Base-by-base conservation (phyloP, 2,113 vertebrate species). In the Phalacrocorax pelagicus region DNA sequence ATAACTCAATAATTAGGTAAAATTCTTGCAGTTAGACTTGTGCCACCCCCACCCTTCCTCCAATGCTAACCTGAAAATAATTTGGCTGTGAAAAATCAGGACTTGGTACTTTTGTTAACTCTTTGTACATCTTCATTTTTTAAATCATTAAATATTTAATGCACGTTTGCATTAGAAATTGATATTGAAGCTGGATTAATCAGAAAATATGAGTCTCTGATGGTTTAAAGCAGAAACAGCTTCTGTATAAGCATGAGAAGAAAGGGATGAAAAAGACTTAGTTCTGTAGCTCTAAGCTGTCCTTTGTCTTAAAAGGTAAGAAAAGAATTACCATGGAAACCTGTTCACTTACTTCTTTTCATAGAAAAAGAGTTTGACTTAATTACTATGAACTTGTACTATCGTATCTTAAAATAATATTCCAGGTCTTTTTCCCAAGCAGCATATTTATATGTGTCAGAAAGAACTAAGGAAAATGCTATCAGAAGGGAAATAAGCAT, bases 241-340 rank as follows among this genome's bases (percentile, higher is more conserved):
- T 92, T 95, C 90, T 94, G 81, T 81, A 51, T 91, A 70, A 78
- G 57, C 47, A 81, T 72, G 70, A 95, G 92, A 91, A 97, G 82
- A 88, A 94, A 96, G 87, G 90, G 74, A 96, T 96, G 90, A 95
- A 93, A 97, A 93, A 34, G 54, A 83, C 94, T 97, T 97, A 97
- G 96, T 97, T 97, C 93, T 88, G 67, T 89, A 97, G 78, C 93
- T 97, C 81, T 71, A 81, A 97, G 92, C 92, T 97, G 77, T 97
- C 96, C 96, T 97, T 97, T 97, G 96, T 97, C 95, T 97, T 97
- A 97, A 97, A 97, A 97, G 97, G 97, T 98, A 98, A 96, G 94
- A 95, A 95, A 97, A 91, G 95, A 92, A 98, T 98, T 97, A 94
- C 97, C 96, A 97, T 98, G 96, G 97, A 96, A 98, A 97, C 97